Base-by-base conservation (phyloP, 2,113 vertebrate genomes). In the Ammodytes marinus region DNA sequence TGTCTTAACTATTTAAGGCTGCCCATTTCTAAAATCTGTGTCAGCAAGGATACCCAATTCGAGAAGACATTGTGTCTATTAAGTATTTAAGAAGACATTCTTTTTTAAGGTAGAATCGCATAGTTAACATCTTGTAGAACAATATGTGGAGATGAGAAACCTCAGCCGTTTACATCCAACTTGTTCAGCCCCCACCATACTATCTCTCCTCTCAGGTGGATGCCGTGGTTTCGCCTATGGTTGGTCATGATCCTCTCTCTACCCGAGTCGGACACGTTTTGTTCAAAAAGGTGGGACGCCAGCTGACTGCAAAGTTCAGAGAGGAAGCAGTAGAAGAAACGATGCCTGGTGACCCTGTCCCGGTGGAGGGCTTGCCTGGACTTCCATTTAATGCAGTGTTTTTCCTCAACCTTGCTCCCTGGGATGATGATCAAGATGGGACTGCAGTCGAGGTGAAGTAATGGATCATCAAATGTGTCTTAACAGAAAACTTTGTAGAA, bases 171-270 rank as follows among this genome's bases (percentile, higher is more conserved):
- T 43, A n/a, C 17, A 64, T 64, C 3, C 43, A 64, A 11, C 19
- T 4, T 66, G 3, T 54, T 40, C 11, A 58, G 17, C 3, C 6
- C 0, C 10, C 43, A 39, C 6, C 15, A n/a, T 15, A 47, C 4
- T 8, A 19, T 5, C n/a, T 47, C 11, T 68, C 27, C 0, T 53
- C 10, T 7, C 15, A 95, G 94, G 84, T 82, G 49, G 88, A 93
- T 67, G 90, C 17, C 4, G 27, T 95, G 55, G 89, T 92, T 3
- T 90, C 81, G 13, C 93, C 93, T 3, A 90, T 95, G 87, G 8
- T 35, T 9, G 70, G 74, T 10, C 57, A 80, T 12, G 6, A 89
- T 2, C 90, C 88, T 3, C 0, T 69, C 2, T 90, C 91, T 9
- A 82, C 89, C 19, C 75, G 50, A 12, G 19, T 94, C 60, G 91